Evolutionary conservation across 2,113 vertebrate genomes (phyloP).

Genomic region (Machaerirhynchus nigripectus): DNA sequence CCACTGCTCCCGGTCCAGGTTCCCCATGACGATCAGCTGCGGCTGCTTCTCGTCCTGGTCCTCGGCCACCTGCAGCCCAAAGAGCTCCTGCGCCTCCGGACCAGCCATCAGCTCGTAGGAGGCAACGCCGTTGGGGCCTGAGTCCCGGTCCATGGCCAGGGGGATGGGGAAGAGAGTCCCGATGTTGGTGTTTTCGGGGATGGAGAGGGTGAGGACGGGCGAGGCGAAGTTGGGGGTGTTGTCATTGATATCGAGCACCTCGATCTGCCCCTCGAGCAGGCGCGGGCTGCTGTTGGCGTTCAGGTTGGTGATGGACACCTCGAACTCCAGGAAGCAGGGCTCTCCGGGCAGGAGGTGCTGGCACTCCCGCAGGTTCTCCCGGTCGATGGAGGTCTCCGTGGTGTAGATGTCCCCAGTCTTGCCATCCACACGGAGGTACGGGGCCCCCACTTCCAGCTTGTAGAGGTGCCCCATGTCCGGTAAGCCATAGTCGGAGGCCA

Average conservation of each 20-base stretch:
- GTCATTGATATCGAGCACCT: conserved; percentile 94
- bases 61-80: conserved; percentile 89
- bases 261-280: conserved; percentile 92
- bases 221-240: conserved; percentile 96
- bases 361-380: conserved; percentile 89
- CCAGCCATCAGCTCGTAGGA: conserved; percentile 87
- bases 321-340: conserved; percentile 91
- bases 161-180: conserved; percentile 89
- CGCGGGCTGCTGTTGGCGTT: conserved; percentile 81
- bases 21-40: conserved; percentile 92
- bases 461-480: conserved; percentile 92
- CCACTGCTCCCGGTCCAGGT: conserved; percentile 90
- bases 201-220: conserved; percentile 87
- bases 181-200: conserved; percentile 92
- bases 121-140: conserved; percentile 85
- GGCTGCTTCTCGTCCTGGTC: conserved; percentile 91
- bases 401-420: conserved; percentile 97
- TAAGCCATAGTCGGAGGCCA: conserved; percentile 89
- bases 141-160: conserved; percentile 87
- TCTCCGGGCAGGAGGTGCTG: conserved; percentile 84
- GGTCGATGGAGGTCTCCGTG: conserved; percentile 90
- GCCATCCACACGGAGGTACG: conserved; percentile 91
- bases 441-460: conserved; percentile 92
- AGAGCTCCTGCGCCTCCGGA: conserved; percentile 85
- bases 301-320: conserved; percentile 95